Evolutionary conservation across 2,888 invertebrate species (phyloP), one percentile per base, ranked within the genome.

Genomic region (Calephelis perditalis): DNA sequence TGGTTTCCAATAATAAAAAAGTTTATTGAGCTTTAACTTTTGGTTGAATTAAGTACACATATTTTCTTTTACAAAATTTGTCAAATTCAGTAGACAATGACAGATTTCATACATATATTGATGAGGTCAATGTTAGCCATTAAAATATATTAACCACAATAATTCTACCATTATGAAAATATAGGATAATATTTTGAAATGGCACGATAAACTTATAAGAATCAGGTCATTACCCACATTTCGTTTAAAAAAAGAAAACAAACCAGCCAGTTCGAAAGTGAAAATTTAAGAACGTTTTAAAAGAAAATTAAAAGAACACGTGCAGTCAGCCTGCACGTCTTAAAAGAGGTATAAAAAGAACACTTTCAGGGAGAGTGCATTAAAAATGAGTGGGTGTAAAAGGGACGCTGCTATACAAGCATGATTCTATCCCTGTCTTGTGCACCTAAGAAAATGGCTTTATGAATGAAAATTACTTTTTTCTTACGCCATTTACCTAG

Each of bases 381-480:
- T 86, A 86, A 87, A 87, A 86, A 84, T 84, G 81, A 84, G 85
- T 78, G 79, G 69, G 79, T 63, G 62, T 61, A 70, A 84, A 65
- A 60, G 75, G 61, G 86, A 85, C 65, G 64, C 67, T 58, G 73
- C 73, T 73, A 75, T 76, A 67, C 66, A 62, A 65, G 55, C 62
- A 63, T 73, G 67, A 65, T 65, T 68, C 69, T 70, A 61, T 81
- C 79, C 68, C 72, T 68, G 62, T 80, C 75, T 69, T 67, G 69
- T 70, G 75, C 75, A 78, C 72, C 81, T 82, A 82, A 86, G 85
- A 84, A 86, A 86, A 86, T 85, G 82, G 79, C 79, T 84, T 86
- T 87, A 84, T 86, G 86, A 87, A 88, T 86, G 86, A 84, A 84
- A 84, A 86, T 87, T 83, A 82, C 86, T 85, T 86, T 84, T 86